A percentile compares a stretch with the other conserved stretches of the same genome.
phyloP scores from a whole-genome alignment of 2,797 vertebrate genomes.

The Cyprinella venusta region DNA sequence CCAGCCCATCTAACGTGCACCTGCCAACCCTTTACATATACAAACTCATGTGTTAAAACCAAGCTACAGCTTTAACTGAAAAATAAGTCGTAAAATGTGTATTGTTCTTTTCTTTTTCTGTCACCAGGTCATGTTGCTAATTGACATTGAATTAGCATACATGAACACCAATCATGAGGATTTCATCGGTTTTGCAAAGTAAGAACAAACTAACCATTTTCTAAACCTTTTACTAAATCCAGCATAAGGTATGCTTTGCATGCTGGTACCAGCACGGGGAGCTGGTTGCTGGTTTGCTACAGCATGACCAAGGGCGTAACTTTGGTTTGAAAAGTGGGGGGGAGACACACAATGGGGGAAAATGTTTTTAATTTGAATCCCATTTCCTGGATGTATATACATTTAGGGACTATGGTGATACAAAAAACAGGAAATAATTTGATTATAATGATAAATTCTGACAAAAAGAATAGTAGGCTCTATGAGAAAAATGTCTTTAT shows the following conservation, averaged over 20 bases:
- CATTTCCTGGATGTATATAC: too few species aligned
- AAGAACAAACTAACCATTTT: conserved; percentile 65
- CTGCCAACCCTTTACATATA: neutral
- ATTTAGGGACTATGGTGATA: too few species aligned
- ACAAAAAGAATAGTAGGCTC: too few species aligned
- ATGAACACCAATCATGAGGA: conserved; percentile 98
- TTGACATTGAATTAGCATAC: conserved; percentile 93
- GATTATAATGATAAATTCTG: too few species aligned
- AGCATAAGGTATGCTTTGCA: neutral
- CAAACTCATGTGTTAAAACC: neutral
- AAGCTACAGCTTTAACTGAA: neutral
- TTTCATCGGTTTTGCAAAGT: conserved; percentile 98
- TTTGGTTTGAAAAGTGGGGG: too few species aligned
- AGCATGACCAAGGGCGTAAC: too few species aligned
- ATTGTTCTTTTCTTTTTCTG: conserved; percentile 22
- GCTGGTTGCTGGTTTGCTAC: neutral
- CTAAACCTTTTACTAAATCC: neutral
- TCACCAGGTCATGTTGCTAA: conserved; percentile 89
- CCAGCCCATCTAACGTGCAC: neutral
- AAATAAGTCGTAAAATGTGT: neutral
- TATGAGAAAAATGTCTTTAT: too few species aligned
- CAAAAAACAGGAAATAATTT: too few species aligned
- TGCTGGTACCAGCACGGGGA: too few species aligned
- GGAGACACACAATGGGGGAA: too few species aligned
- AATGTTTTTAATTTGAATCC: too few species aligned